phyloP scores from a whole-genome alignment of 35 echinoderm and acorn worm species.

The Strongylocentrotus purpuratus region DNA sequence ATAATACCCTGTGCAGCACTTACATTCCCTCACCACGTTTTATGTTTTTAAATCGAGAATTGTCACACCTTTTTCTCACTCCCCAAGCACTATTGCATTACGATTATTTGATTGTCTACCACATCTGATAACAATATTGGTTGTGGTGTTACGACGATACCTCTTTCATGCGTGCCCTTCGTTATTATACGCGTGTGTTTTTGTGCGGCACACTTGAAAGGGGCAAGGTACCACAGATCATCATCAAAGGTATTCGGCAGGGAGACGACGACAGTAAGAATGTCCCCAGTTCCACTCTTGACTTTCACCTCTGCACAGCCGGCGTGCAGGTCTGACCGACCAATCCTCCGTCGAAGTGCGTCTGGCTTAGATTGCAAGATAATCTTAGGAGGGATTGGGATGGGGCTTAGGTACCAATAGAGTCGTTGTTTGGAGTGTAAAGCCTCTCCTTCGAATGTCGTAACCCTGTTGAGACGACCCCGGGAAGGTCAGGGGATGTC shows the following conservation, averaged over 20 bases:
- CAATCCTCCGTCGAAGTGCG: background rate
- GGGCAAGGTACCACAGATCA: background rate
- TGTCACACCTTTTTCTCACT: background rate
- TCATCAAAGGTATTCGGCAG: background rate
- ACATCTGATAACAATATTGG: slow-evolving; percentile 25
- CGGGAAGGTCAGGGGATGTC: slow-evolving; percentile 4
- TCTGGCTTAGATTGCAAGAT: slow-evolving; percentile 34
- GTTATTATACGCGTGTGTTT: background rate
- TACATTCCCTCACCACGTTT: background rate
- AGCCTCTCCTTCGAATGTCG: slow-evolving; percentile 16
- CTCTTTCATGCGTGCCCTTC: background rate
- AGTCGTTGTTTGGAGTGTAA: slow-evolving; percentile 54
- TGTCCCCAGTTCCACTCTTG: background rate
- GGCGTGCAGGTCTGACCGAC: background rate
- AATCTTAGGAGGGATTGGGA: slow-evolving; percentile 34
- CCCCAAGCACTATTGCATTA: background rate
- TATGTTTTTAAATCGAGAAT: background rate
- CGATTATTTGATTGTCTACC: background rate
- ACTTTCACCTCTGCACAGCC: slow-evolving; percentile 24
- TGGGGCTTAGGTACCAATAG: slow-evolving; percentile 44
- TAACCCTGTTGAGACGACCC: slow-evolving; percentile 31
- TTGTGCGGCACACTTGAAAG: background rate
- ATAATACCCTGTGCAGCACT: background rate
- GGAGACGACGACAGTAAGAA: background rate
- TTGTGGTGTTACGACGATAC: background rate